Percentiles rank a stretch among this genome's conserved stretches.
Conservation (phyloP, 2,797 vertebrate genomes). For the Forpus xanthops region DNA sequence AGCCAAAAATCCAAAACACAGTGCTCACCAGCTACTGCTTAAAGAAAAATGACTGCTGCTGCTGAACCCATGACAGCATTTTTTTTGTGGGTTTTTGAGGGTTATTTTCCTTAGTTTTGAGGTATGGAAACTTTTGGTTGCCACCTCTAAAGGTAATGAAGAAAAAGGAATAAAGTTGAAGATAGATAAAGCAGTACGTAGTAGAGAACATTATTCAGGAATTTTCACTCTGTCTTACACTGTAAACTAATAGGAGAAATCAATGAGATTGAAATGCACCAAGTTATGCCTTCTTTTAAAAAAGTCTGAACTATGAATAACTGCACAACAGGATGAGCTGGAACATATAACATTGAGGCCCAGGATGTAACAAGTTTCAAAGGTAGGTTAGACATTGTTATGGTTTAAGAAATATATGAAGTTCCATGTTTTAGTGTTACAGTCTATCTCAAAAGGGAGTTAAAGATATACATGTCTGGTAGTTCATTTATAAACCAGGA, state of each 20-base stretch:
- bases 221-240: neutral
- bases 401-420: neutral
- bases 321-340: neutral
- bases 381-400: neutral
- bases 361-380: neutral
- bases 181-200: neutral
- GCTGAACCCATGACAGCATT: no score
- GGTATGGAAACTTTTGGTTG: neutral
- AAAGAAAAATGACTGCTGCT: no score
- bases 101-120: neutral
- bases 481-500: neutral
- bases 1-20: no score
- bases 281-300: neutral
- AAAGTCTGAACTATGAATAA: neutral
- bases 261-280: neutral
- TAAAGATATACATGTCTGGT: neutral
- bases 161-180: neutral
- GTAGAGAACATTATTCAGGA: neutral
- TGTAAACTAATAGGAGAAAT: neutral
- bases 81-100: accelerated
- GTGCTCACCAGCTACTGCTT: no score
- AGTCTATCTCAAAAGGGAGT: neutral
- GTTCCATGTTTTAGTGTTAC: neutral
- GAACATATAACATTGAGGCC: neutral
- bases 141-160: neutral